Evolutionary conservation across 2,797 vertebrate species (phyloP).

Genomic region (Danionella dracula): DNA sequence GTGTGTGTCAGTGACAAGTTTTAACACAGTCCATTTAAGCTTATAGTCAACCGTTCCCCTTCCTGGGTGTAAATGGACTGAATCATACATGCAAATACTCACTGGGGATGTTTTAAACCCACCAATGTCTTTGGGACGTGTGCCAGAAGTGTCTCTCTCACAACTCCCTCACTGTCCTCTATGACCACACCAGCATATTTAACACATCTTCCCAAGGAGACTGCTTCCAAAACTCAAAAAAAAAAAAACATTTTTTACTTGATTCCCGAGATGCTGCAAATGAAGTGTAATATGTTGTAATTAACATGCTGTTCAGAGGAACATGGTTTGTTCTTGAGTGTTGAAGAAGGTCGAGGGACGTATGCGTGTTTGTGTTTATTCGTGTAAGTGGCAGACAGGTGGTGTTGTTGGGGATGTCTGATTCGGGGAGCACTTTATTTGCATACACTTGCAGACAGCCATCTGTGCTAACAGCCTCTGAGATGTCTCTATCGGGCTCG

Average conservation of each 20-base stretch:
- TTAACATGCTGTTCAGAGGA: conserved; percentile 76
- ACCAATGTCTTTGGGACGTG: conserved; percentile 19
- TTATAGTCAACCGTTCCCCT: neutral
- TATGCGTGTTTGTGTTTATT: conserved; percentile 32
- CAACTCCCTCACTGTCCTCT: conserved; percentile 11
- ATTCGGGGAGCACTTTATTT: conserved; percentile 96
- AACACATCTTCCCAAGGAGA: conserved; percentile 57
- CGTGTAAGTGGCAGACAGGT: conserved; percentile 82
- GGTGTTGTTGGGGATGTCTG: conserved; percentile 80
- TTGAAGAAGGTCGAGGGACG: conserved; percentile 62
- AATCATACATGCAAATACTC: conserved; percentile 13
- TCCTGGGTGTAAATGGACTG: conserved; percentile 6
- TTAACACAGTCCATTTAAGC: conserved; percentile 1
- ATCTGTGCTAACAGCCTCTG: conserved; percentile 93
- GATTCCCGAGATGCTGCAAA: conserved; percentile 67
- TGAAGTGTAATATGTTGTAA: conserved; percentile 90
- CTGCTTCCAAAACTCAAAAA: conserved; percentile 60
- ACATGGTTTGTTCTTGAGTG: conserved; percentile 65
- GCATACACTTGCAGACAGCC: conserved; percentile 97
- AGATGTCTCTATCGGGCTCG: conserved; percentile 88
- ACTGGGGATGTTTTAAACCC: conserved; percentile 2
- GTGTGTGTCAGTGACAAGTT: conserved; percentile 6
- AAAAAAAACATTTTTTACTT: conserved; percentile 47
- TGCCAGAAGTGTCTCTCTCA: conserved; percentile 38
- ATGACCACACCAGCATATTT: conserved; percentile 46